Base-by-base conservation (phyloP, 2,797 vertebrate genomes). In the Chromobotia macracanthus region DNA sequence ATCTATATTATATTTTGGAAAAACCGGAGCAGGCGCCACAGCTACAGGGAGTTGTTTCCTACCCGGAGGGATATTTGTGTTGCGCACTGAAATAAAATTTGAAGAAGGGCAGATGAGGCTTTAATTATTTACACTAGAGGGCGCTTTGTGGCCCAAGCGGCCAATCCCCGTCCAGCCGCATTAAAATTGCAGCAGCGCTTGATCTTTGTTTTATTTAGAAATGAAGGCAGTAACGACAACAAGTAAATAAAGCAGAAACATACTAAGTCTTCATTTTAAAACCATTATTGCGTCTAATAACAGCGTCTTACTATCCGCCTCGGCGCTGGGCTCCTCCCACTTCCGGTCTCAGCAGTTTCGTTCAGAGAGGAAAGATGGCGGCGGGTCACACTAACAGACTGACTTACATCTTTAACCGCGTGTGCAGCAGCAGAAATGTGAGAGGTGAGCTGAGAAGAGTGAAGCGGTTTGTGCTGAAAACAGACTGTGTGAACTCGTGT, bases 401-500 rank as follows among this genome's bases (percentile, higher is more conserved):
- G 0, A 77, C 71, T 1, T 16, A 68, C 44, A 16, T 89, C 0
- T 0, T 85, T 46, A 75, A 55, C 5, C 67, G 80, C 25, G 12
- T 90, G 50, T 51, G 35, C 16, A 31, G 35, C 44, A 9, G n/a
- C 2, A 70, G 41, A 46, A 79, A 23, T 0, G 69, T 60, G 0
- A 84, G 86, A 67, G 81, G 92, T 93, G 87, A 90, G 88, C 79
- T n/a, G n/a, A n/a, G n/a, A n/a, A n/a, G n/a, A n/a, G n/a, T n/a
- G n/a, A n/a, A n/a, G 6, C 31, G 2, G 31, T 35, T 35, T 7
- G 0, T 15, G 1, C 28, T 10, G 3, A 51, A 50, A 18, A 35
- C 2, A 35, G 31, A 6, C 6, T 6, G 31, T 35, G 31, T 35
- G 2, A 35, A n/a, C n/a, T 28, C 31, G 2, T 61, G 13, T 0